Base-by-base conservation (phyloP, 2,888 invertebrate species). In the Calliscelio sp. region DNA sequence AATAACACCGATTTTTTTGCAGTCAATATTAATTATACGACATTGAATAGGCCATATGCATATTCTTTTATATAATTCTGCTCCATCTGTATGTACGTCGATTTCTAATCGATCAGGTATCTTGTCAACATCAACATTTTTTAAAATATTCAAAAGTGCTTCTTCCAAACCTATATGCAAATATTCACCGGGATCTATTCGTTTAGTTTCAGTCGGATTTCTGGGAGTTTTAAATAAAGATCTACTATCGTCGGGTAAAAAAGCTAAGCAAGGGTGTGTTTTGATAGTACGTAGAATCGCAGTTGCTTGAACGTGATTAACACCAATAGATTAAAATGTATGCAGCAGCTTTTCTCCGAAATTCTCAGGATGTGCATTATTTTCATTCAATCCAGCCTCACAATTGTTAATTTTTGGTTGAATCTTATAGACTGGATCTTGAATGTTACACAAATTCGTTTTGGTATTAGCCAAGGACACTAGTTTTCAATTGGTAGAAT, bases 31-130 rank as follows among this genome's bases (percentile, higher is more conserved):
- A 11, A n/a, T 16, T 24, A 63, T 63, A 5, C 44, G 25, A 11
- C 41, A 44, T 25, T 59, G 59, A 14, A 59, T 38, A 3, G 38
- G 59, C 59, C 59, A 59, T 38, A 59, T 38, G 4, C 20, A 10
- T 0, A 59, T 38, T 59, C 20, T 59, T 22, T 59, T 59, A 20
- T 38, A 59, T 14, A 59, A 10, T n/a, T 35, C 38, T 35, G 59
- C 59, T 5, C 59, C 59, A 59, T 59, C 59, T 38, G 59, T 59
- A 18, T 57, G 55, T 8, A n/a, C n/a, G 22, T 59, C 59, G 14
- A 59, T 20, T 28, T 35, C 2, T 38, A 59, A 38, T 5, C 2
- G 22, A 38, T 38, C 35, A 8, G 38, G 59, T n/a, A n/a, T n/a
- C n/a, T n/a, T n/a, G n/a, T n/a, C n/a, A 16, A 59, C 51, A 11